Percentiles rank a stretch among this genome's conserved stretches.
phyloP scores from a whole-genome alignment of 2,888 invertebrate genomes.

The Chromoteleia sp. region DNA sequence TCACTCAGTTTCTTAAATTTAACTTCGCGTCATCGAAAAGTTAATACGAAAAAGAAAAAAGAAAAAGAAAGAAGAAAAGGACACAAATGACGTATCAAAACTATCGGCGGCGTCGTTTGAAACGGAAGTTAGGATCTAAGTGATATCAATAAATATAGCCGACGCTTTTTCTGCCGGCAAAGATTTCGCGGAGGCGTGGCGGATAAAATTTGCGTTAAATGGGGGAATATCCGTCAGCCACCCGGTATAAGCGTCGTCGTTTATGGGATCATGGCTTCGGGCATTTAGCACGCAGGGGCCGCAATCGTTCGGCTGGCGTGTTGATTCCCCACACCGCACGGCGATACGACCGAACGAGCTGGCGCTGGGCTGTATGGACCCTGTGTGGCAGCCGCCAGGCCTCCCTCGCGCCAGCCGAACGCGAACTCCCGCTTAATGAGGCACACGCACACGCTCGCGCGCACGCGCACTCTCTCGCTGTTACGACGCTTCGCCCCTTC shows the following conservation, averaged over 20 bases:
- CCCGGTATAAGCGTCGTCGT: slow-evolving; percentile 79
- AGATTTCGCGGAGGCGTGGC: slow-evolving; percentile 39
- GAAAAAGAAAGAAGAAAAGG: too few relatives aligned
- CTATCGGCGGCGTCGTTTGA: too few relatives aligned
- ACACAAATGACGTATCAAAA: too few relatives aligned
- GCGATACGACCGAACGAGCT: slow-evolving; percentile 71
- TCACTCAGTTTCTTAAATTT: too few relatives aligned
- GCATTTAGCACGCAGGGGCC: slow-evolving; percentile 79
- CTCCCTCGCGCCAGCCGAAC: slow-evolving; percentile 71
- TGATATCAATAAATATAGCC: slow-evolving; percentile 2
- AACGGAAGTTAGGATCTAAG: background rate
- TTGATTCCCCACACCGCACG: slow-evolving; percentile 75
- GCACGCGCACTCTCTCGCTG: slow-evolving; percentile 76
- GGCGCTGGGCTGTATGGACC: slow-evolving; percentile 63
- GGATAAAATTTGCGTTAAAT: slow-evolving; percentile 30
- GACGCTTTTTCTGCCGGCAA: background rate
- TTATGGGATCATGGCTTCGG: slow-evolving; percentile 80
- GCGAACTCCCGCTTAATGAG: slow-evolving; percentile 81
- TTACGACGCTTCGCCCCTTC: slow-evolving; percentile 56
- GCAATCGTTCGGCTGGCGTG: slow-evolving; percentile 80
- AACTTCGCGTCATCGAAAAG: too few relatives aligned
- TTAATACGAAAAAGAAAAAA: too few relatives aligned
- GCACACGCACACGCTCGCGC: slow-evolving; percentile 79
- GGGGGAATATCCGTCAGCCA: slow-evolving; percentile 72
- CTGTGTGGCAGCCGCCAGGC: slow-evolving; percentile 66